Base-by-base conservation (phyloP, 2,888 invertebrate species). In the Melolontha melolontha region DNA sequence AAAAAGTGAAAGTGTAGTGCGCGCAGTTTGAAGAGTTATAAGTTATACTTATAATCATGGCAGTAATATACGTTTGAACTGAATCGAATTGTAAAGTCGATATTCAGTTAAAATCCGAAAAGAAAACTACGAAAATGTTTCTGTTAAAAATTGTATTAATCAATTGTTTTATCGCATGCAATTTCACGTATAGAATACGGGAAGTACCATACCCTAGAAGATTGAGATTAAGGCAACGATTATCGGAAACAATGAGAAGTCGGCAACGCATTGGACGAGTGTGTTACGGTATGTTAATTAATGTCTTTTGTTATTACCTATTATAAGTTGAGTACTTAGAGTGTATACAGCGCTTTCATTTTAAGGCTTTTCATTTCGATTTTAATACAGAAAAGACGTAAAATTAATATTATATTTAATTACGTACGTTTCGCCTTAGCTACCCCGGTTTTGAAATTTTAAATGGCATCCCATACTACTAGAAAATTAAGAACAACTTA, bases 211-310 rank as follows among this genome's bases (percentile, higher is more conserved):
- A 16, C 5, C 57, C 63, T 0, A 64, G 68, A 12, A 47, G 50
- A 5, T 47, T 70, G 39, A 17, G 66, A 27, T 57, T 51, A 17
- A 63, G 63, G 49, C 68, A 69, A 41, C 67, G 66, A 64, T 54
- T 71, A 16, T 40, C 55, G 12, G 57, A 41, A 22, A 50, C 59
- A 7, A 63, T 71, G 49, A 67, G 70, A 41, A 70, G 72, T 64
- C 47, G 70, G 16, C 66, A 69, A 29, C 66, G 70, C 12, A 68
- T 1, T 67, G 66, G 7, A 69, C 22, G 71, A 49, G 67, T 75
- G 68, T 75, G 75, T 64, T 75, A 75, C 65, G 75, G 75, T 75
- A 71, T 59, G 70, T 63, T 12, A 7, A 12, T 12, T 55, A 6
- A 17, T 39, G 22, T 17, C 1, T 11, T 34, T 62, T 29, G 5